Base-by-base conservation (phyloP, 2,797 vertebrate species). In the Amblyopsis hoosieri region DNA sequence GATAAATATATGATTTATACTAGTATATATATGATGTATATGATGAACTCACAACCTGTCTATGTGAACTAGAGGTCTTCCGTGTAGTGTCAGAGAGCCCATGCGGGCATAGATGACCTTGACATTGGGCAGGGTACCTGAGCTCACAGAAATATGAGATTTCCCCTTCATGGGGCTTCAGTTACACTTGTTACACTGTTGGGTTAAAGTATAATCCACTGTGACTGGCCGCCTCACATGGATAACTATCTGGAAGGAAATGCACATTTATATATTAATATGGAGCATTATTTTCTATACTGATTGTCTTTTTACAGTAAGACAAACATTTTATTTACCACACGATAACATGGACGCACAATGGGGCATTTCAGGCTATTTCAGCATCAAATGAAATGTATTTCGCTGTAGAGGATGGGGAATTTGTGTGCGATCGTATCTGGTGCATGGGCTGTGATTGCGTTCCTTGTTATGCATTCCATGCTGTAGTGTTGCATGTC, bases 131-230 rank as follows among this genome's bases (percentile, higher is more conserved):
- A 83, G 79, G 90, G 85, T 77, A 89, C 89, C 88, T 88, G 86
- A 87, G 89, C 81, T 72, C 80, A 88, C 78, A 88, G 88, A 91
- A 90, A 91, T 87, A 84, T 83, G 87, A 91, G 84, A 89, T 88
- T 87, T 86, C 84, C 86, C 84, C 72, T 83, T 67, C 78, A 76
- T 69, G 47, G 31, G 79, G 78, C 75, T 89, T 83, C 64, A 78
- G 85, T 88, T 87, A 84, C 86, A 72, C 75, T 60, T 65, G 62
- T 74, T 4, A 29, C 23, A 29, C 23, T 29, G 72, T 85, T 85
- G 74, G 76, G 84, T 86, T 88, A 86, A 78, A 75, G 71, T 62
- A 70, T 80, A 72, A 83, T 83, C 82, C 64, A 31, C 64, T 64
- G 45, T 46, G 53, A 68, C 37, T 57, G 52, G 55, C 49, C 54